Percentiles rank a stretch among this genome's conserved stretches.
Conservation (phyloP, 2,113 vertebrate genomes). For the Ploceus nigricollis region DNA sequence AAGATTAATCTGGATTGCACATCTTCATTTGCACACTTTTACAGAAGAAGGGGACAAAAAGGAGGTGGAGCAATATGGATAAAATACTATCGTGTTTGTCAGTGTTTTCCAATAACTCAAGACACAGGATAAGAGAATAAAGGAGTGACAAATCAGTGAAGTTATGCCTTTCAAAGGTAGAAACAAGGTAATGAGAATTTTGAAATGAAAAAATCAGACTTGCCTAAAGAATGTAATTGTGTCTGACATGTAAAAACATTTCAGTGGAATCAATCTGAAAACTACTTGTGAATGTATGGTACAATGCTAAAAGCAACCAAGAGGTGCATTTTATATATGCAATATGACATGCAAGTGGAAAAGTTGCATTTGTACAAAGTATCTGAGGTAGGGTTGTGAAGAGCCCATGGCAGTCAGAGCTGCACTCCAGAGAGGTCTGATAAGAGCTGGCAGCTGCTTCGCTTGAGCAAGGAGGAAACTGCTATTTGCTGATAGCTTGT, state of each 20-base stretch:
- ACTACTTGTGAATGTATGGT: background rate
- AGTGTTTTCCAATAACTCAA: background rate
- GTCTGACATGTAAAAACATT: background rate
- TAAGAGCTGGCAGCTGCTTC: background rate
- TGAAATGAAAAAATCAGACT: accelerated
- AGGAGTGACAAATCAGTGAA: background rate
- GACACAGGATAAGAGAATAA: background rate
- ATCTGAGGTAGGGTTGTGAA: accelerated
- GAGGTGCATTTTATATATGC: background rate
- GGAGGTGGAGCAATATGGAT: background rate
- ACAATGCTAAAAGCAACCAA: background rate
- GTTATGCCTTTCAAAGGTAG: background rate
- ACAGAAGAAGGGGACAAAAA: background rate
- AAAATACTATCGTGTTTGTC: background rate
- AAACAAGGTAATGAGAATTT: background rate
- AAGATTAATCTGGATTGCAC: background rate
- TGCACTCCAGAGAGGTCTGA: background rate
- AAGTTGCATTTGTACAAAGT: background rate
- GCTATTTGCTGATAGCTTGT: conserved; percentile 27
- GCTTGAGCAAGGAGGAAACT: background rate
- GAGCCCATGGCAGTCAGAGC: background rate
- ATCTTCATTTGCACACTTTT: background rate
- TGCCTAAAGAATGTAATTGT: background rate
- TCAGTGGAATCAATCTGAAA: background rate
- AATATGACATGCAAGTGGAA: background rate